Conservation (phyloP, 1,140 invertebrate genomes). For the Ylistrum balloti region DNA sequence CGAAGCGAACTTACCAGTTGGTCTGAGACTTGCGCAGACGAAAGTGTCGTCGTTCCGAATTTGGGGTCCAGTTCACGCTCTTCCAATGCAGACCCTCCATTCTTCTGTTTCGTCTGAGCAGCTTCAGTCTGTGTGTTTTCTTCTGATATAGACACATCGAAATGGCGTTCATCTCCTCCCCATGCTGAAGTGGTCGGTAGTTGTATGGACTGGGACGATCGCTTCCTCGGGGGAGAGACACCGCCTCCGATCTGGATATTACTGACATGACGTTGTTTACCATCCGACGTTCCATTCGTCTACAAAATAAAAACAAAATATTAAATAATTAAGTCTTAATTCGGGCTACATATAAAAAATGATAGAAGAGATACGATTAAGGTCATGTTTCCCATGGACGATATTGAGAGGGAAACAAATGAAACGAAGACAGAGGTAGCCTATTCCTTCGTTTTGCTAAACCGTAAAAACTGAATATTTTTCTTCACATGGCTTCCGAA, state of each 20-base stretch:
- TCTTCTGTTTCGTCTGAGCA: background rate
- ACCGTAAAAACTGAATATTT: no score
- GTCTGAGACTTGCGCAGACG: conserved; percentile 56
- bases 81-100: background rate
- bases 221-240: background rate
- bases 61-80: conserved; percentile 51
- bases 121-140: conserved; percentile 3
- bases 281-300: background rate
- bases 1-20: conserved; percentile 55
- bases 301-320: no score
- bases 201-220: background rate
- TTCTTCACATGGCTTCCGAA: no score
- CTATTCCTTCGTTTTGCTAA: no score
- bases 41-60: conserved; percentile 58
- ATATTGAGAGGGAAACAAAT: no score
- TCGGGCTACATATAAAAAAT: background rate
- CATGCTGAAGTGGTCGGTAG: conserved; percentile 49
- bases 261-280: background rate
- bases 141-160: conserved; percentile 53
- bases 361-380: no score
- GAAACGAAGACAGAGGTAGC: no score
- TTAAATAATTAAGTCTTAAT: background rate
- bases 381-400: no score
- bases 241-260: background rate
- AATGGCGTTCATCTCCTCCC: conserved; percentile 61